phyloP scores from a whole-genome alignment of 2,797 vertebrate genomes.

The Threskiornis aethiopicus region DNA sequence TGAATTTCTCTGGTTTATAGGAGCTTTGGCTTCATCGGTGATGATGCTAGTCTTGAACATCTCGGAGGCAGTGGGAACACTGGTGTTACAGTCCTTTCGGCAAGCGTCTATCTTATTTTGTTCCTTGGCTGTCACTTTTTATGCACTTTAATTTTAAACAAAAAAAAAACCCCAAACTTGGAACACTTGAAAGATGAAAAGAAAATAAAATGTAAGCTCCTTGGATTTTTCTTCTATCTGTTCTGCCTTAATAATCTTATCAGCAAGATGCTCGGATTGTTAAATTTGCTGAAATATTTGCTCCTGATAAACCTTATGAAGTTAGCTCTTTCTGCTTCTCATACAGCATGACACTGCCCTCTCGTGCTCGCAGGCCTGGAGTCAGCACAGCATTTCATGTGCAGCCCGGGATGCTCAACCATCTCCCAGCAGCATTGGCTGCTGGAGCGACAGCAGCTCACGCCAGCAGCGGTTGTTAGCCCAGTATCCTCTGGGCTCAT shows the following conservation, averaged over 20 bases:
- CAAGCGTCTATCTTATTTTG: not conserved
- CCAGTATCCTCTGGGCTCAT: not conserved
- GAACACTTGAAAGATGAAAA: not conserved
- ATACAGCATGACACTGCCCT: not conserved
- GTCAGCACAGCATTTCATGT: accelerated
- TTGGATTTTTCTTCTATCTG: not conserved
- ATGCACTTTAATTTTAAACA: not conserved
- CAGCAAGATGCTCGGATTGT: not conserved
- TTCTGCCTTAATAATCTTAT: not conserved
- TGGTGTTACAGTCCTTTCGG: not conserved
- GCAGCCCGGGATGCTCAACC: not conserved
- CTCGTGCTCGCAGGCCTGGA: not conserved
- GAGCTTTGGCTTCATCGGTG: not conserved
- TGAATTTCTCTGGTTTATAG: not conserved
- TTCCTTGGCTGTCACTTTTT: not conserved
- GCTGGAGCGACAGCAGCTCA: not conserved
- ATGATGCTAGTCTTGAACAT: not conserved
- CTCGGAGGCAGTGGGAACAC: not conserved
- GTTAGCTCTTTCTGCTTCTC: not conserved
- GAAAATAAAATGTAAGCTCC: not conserved
- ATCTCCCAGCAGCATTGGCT: accelerated
- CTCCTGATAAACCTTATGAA: not conserved
- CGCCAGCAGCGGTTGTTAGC: accelerated
- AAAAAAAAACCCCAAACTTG: not conserved
- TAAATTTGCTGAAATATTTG: not conserved